Evolutionary conservation across 1,140 invertebrate genomes (phyloP).

Genomic region (Bombus affinis): DNA sequence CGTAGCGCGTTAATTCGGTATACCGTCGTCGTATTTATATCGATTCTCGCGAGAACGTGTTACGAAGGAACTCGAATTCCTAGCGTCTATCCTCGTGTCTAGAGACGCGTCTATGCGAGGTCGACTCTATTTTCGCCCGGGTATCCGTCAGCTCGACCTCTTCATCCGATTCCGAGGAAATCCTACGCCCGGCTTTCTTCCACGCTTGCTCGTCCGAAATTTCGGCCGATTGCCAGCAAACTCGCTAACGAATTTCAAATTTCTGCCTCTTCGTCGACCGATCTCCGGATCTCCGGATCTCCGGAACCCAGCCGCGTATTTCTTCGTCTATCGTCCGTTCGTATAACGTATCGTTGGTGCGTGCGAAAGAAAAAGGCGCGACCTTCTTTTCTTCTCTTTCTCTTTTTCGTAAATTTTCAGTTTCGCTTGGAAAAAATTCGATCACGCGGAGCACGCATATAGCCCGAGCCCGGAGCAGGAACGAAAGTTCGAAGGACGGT

Average conservation of each 20-base stretch:
- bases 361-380: no score
- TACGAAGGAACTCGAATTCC: conserved; percentile 37
- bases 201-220: conserved; percentile 13
- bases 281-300: no score
- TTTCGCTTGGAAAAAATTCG: no score
- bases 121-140: conserved; percentile 46
- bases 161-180: conserved; percentile 50
- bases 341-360: accelerated
- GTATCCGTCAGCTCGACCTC: conserved; percentile 48
- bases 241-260: not conserved
- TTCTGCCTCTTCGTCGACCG: not conserved
- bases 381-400: no score
- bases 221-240: conserved; percentile 31
- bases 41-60: conserved; percentile 31
- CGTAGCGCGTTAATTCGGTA: not conserved
- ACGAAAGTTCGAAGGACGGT: not conserved
- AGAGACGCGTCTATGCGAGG: conserved; percentile 50
- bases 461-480: no score
- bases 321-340: no score
- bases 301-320: no score
- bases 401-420: accelerated
- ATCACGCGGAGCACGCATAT: accelerated
- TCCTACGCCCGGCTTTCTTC: conserved; percentile 45
- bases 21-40: conserved; percentile 37
- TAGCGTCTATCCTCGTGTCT: conserved; percentile 46